A percentile compares a stretch with the other conserved stretches of the same genome.
Evolutionary conservation across 1,140 invertebrate species (phyloP).

Genomic region (Megalopta genalis): DNA sequence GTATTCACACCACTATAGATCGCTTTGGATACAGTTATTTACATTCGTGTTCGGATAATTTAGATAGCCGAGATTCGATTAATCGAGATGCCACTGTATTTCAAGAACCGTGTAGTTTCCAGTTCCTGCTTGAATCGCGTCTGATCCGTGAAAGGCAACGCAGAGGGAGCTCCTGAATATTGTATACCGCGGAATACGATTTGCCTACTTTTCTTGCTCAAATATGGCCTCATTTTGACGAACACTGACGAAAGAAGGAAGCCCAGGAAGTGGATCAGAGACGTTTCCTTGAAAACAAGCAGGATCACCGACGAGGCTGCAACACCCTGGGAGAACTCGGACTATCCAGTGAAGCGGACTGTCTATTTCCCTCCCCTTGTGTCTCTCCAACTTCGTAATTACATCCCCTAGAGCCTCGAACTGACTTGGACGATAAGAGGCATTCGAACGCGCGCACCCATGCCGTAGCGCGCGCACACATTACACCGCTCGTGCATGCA

Average conservation of each 20-base stretch:
- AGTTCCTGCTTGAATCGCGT: constrained; percentile 6
- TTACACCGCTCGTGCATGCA: background rate
- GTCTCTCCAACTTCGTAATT: constrained; percentile 53
- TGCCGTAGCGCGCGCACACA: background rate
- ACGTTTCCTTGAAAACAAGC: too few relatives aligned
- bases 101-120: too few relatives aligned
- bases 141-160: background rate
- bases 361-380: constrained; percentile 11
- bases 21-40: too few relatives aligned
- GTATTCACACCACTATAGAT: too few relatives aligned
- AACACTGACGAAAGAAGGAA: background rate
- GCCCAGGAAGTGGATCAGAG: background rate
- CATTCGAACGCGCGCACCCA: background rate
- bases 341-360: constrained; percentile 24
- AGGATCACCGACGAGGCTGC: too few relatives aligned
- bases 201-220: background rate
- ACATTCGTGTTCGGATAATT: too few relatives aligned
- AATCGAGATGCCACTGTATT: too few relatives aligned
- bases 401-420: constrained; percentile 40
- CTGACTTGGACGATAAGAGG: constrained; percentile 50
- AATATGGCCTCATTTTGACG: background rate
- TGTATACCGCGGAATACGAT: constrained; percentile 1
- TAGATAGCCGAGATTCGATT: too few relatives aligned
- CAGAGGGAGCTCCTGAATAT: constrained; percentile 21
- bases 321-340: background rate